phyloP scores from a whole-genome alignment of 2,888 invertebrate genomes.

The Metallyticus violacea region DNA sequence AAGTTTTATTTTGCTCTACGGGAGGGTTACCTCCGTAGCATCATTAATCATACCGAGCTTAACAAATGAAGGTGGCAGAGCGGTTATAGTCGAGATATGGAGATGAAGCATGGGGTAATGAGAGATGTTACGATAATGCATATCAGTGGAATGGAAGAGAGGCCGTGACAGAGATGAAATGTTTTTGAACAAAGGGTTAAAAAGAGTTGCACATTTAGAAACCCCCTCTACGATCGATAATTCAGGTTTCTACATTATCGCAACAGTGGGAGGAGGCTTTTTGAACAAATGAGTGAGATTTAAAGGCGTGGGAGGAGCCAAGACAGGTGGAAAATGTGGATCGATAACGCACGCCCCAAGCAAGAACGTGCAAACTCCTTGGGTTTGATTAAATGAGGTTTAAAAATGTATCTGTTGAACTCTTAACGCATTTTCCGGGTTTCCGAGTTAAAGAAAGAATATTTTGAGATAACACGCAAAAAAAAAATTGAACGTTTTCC shows the following conservation, averaged over 20 bases:
- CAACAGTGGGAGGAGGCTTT: background rate
- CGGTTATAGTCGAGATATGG: slow-evolving; percentile 10
- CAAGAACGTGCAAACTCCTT: too few species aligned
- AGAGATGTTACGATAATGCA: slow-evolving; percentile 9
- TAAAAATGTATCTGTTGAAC: too few species aligned
- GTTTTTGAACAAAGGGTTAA: slow-evolving; percentile 15
- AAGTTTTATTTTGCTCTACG: background rate
- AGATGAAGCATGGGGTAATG: background rate
- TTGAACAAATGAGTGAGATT: slow-evolving; percentile 5
- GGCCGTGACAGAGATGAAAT: slow-evolving; percentile 7
- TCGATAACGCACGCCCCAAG: slow-evolving; percentile 1
- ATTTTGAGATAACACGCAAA: too few species aligned
- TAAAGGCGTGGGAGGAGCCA: background rate
- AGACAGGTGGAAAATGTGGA: background rate
- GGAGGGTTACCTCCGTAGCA: slow-evolving; percentile 23
- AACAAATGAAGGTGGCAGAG: slow-evolving; percentile 28
- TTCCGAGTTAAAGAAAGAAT: too few species aligned
- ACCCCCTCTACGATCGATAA: background rate
- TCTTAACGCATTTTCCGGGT: too few species aligned
- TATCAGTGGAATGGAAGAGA: slow-evolving; percentile 5
- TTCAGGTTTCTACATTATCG: slow-evolving; percentile 12
- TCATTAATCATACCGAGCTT: slow-evolving; percentile 25
- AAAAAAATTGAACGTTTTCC: too few species aligned
- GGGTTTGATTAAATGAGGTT: too few species aligned
- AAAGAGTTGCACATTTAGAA: slow-evolving; percentile 13